Conservation (phyloP, 2,797 vertebrate species). For the Myiotriccus ornatus region DNA sequence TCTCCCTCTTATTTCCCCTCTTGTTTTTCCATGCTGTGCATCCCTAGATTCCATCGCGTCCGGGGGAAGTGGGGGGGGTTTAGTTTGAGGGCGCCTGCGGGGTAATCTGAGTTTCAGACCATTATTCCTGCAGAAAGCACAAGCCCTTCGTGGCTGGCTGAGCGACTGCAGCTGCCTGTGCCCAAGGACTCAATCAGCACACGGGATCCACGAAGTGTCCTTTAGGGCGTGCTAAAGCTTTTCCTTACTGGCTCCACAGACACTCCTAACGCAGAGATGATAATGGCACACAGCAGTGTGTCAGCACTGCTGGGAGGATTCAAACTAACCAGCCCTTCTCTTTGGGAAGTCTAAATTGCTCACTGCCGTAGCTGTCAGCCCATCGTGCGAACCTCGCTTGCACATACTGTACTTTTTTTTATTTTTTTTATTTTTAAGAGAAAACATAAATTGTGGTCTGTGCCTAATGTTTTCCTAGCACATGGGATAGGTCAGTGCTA, state of each 20-base stretch:
- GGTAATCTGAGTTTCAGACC: slow-evolving; percentile 4
- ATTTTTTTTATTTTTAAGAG: neutral
- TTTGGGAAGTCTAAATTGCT: slow-evolving; percentile 53
- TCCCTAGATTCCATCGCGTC: neutral
- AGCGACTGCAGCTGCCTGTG: neutral
- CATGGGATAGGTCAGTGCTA: slow-evolving; percentile 50
- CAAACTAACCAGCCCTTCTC: slow-evolving; percentile 18
- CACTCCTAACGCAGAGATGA: neutral
- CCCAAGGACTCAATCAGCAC: neutral
- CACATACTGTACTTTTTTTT: slow-evolving; percentile 37
- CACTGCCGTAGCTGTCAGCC: slow-evolving; percentile 40
- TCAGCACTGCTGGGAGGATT: neutral
- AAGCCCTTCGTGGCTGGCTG: neutral
- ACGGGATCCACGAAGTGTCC: neutral
- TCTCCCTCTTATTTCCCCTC: neutral
- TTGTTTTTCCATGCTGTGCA: neutral
- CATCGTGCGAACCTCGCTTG: slow-evolving; percentile 58
- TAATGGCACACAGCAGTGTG: neutral
- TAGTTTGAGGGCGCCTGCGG: slow-evolving; percentile 10
- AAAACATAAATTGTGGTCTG: slow-evolving; percentile 62
- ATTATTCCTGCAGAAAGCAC: neutral
- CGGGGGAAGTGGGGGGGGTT: neutral
- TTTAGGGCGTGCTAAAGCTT: slow-evolving; percentile 26
- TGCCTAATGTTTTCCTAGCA: slow-evolving; percentile 73
- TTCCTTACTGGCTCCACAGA: slow-evolving; percentile 11